phyloP scores from a whole-genome alignment of 2,113 vertebrate species.

The Malurus melanocephalus region DNA sequence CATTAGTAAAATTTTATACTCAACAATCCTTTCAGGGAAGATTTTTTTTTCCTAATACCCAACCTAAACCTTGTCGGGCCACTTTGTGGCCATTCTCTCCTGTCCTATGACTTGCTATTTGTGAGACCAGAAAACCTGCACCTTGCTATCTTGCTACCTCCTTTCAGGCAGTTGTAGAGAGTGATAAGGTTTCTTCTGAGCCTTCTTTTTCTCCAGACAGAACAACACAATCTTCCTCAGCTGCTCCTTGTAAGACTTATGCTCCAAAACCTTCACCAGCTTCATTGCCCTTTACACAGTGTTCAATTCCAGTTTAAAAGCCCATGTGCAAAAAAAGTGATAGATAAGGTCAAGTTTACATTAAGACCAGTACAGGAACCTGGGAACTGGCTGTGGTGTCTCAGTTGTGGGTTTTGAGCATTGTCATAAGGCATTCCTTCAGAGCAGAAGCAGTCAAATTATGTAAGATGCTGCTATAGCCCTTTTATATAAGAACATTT shows the following conservation, averaged over 20 bases:
- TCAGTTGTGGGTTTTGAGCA: neutral
- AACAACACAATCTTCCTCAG: neutral
- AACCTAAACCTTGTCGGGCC: neutral
- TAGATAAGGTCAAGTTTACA: neutral
- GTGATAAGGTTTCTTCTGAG: neutral
- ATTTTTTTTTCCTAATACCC: neutral
- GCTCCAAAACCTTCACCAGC: neutral
- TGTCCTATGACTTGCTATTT: neutral
- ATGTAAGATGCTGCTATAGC: neutral
- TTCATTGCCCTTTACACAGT: fast-evolving
- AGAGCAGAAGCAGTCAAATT: neutral
- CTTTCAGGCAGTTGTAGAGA: neutral
- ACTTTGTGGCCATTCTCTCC: neutral
- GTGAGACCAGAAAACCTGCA: neutral
- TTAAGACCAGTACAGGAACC: neutral
- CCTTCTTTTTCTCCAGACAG: neutral
- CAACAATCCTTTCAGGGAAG: neutral
- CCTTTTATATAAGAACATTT: neutral
- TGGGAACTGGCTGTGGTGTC: neutral
- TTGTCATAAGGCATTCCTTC: neutral
- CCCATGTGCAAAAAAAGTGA: neutral
- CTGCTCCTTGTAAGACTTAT: neutral
- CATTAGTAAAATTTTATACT: neutral
- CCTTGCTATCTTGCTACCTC: neutral
- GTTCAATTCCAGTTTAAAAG: neutral